Conservation (phyloP, 1,140 invertebrate genomes). For the Mycetomoellerius zeteki region DNA sequence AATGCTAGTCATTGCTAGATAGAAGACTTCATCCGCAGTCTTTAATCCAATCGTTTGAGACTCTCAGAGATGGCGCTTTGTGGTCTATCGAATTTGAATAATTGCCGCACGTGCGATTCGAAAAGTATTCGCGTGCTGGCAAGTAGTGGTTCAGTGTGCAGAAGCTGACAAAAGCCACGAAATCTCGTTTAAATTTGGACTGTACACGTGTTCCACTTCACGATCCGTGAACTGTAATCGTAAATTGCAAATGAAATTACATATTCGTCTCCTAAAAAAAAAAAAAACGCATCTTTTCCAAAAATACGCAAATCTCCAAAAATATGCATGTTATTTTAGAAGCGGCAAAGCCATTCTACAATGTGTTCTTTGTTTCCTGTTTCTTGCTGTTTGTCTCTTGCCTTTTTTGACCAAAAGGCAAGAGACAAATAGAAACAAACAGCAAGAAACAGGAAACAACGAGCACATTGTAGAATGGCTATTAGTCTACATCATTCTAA, state of each 20-base stretch:
- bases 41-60: not conserved
- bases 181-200: not conserved
- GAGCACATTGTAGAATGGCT: too few species aligned
- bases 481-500: too few species aligned
- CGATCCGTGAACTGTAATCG: not conserved
- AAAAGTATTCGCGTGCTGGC: not conserved
- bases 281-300: not conserved
- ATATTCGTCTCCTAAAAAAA: not conserved
- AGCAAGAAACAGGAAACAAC: too few species aligned
- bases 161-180: not conserved
- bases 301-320: not conserved
- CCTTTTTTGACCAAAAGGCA: too few species aligned
- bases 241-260: not conserved
- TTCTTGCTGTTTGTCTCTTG: too few species aligned
- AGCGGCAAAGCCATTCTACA: too few species aligned
- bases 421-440: too few species aligned
- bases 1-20: not conserved
- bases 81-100: not conserved
- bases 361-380: too few species aligned
- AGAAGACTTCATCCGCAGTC: not conserved
- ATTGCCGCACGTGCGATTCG: not conserved
- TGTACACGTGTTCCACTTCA: not conserved
- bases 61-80: not conserved
- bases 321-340: not conserved
- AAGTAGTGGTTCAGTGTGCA: not conserved